Percentiles rank a stretch among this genome's conserved stretches.
Evolutionary conservation across 1,140 invertebrate species (phyloP).

Genomic region (Nasonia giraulti): DNA sequence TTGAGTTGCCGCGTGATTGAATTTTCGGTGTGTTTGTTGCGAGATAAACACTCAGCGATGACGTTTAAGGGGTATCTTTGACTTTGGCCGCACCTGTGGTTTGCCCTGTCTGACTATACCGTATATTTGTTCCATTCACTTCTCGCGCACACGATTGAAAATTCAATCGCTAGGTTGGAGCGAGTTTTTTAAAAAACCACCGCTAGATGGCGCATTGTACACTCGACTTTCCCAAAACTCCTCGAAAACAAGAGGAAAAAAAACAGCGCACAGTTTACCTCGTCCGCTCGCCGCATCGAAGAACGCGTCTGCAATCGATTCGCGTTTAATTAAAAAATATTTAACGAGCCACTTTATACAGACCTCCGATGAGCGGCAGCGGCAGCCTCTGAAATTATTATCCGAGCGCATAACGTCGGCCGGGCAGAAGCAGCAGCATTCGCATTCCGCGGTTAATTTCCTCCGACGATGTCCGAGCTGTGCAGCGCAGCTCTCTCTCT

Average conservation of each 20-base stretch:
- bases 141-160: too few species aligned
- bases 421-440: neutral
- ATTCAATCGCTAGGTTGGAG: too few species aligned
- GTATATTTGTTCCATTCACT: too few species aligned
- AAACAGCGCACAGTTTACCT: neutral
- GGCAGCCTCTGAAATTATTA: neutral
- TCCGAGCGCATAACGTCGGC: constrained; percentile 4
- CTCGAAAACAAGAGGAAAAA: neutral
- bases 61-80: neutral
- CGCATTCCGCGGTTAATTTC: constrained; percentile 69
- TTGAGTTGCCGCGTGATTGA: neutral
- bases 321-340: constrained; percentile 70
- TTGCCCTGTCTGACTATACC: too few species aligned
- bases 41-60: too few species aligned
- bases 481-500: neutral
- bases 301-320: constrained; percentile 59
- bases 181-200: too few species aligned
- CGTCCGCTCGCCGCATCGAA: neutral
- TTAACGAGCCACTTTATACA: constrained; percentile 57
- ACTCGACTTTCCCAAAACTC: too few species aligned
- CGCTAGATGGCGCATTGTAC: too few species aligned
- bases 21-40: constrained; percentile 2
- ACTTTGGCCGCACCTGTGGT: neutral
- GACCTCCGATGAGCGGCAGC: neutral
- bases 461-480: constrained; percentile 53